phyloP scores from a whole-genome alignment of 2,888 invertebrate genomes.

The Gibbula magus region DNA sequence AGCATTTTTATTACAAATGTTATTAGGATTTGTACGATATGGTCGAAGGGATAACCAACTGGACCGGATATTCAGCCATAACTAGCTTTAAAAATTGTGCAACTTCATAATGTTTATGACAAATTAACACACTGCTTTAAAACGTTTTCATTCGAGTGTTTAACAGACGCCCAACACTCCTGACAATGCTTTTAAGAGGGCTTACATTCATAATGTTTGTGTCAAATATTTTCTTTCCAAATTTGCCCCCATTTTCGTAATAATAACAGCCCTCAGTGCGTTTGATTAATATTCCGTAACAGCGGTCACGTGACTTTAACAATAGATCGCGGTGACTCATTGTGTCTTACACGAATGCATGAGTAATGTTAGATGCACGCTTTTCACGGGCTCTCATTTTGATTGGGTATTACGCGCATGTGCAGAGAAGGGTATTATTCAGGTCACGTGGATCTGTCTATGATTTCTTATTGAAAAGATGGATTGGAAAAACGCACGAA shows the following conservation, averaged over 20 bases:
- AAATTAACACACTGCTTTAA: too few species aligned
- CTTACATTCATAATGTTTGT: conserved; percentile 1
- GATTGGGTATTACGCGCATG: conserved; percentile 17
- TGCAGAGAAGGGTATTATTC: conserved; percentile 7
- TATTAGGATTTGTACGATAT: too few species aligned
- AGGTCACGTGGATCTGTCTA: conserved; percentile 18
- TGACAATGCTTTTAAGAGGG: neutral
- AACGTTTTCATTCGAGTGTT: too few species aligned
- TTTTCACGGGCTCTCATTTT: neutral
- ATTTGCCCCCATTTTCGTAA: conserved; percentile 20
- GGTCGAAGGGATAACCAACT: too few species aligned
- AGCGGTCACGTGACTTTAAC: conserved; percentile 9
- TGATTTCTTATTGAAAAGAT: conserved; percentile 22
- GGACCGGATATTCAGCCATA: too few species aligned
- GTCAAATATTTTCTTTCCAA: conserved; percentile 14
- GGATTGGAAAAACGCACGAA: conserved; percentile 15
- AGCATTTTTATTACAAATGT: too few species aligned
- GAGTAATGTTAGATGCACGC: conserved; percentile 3
- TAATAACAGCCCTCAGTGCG: neutral
- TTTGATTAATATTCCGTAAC: conserved; percentile 20
- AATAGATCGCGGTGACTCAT: conserved; percentile 8
- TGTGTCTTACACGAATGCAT: neutral
- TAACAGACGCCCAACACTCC: too few species aligned
- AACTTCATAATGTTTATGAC: too few species aligned
- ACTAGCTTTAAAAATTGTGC: too few species aligned